Base-by-base conservation (phyloP, 2,888 invertebrate genomes). In the Cancer borealis region DNA sequence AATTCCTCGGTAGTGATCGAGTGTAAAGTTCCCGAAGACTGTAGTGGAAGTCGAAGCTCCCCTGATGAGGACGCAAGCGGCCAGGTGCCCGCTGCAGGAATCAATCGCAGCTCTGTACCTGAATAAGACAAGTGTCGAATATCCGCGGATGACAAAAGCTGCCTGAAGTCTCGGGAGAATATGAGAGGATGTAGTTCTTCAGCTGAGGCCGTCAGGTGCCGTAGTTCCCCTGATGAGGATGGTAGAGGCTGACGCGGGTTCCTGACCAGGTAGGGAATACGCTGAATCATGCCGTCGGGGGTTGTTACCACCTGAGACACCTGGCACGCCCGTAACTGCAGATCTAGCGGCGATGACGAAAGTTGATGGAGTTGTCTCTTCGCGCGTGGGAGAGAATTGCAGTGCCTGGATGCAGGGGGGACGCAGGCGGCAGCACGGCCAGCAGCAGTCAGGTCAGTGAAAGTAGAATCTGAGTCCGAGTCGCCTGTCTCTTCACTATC, bases 381-480 rank as follows among this genome's bases (percentile, higher is more conserved):
- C 1, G 54, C 39, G 3, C 94, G 92, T 46, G 94, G 94, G n/a
- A 94, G 87, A n/a, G 94, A 94, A 54, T 94, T 49, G 45, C 92
- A 60, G 94, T 87, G 87, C 21, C 66, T 66, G 5, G n/a, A 88
- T 3, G 89, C 88, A n/a, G 92, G 79, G 3, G 94, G 91, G 12
- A 88, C n/a, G 46, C 39, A 45, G n/a, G 92, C 46, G 8, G 94
- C 94, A 2, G 94, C 94, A n/a, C 92, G 84, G 1, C 92, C 94
- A 21, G 94, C 94, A 6, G 94, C 94, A 39, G 94, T 94, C 54
- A 94, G 94, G 92, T 94, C 94, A 1, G 92, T 94, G 79, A 94
- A 94, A 88, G 94, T 94, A 39, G 94, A 94, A 26, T 94, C 94
- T 30, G 94, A 94, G 90, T 94, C 94, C 21, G 94, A 92, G 26